Evolutionary conservation across 2,113 vertebrate species (phyloP).

Genomic region (Charadrius vociferus): DNA sequence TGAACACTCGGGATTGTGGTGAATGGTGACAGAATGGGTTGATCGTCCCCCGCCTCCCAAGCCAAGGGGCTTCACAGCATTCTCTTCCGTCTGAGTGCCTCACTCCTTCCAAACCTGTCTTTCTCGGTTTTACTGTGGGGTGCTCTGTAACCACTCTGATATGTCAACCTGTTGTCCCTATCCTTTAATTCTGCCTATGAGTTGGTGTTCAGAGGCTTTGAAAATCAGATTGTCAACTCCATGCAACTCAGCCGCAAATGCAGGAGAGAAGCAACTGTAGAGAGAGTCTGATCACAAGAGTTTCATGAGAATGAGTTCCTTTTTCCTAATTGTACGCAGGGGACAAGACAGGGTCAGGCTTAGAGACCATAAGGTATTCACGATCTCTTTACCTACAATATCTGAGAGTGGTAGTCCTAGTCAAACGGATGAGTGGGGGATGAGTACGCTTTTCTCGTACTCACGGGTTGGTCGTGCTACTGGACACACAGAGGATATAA

Average conservation of each 20-base stretch:
- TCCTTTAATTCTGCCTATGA: not conserved
- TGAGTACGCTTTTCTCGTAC: not conserved
- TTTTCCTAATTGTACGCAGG: not conserved
- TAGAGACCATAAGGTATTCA: not conserved
- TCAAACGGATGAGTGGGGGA: not conserved
- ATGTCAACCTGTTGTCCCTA: not conserved
- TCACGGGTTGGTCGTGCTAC: not conserved
- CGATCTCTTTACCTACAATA: not conserved
- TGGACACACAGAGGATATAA: not conserved
- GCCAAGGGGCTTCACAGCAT: not conserved
- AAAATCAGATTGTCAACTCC: not conserved
- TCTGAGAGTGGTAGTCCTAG: not conserved
- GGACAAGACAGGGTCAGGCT: not conserved
- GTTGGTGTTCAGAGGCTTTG: not conserved
- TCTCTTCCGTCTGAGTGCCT: not conserved
- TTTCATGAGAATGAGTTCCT: not conserved
- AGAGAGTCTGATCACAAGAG: not conserved
- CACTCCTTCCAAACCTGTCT: not conserved
- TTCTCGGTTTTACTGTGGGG: not conserved
- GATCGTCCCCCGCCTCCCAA: not conserved
- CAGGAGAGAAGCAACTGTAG: not conserved
- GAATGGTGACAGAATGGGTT: not conserved
- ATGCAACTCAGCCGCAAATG: not conserved
- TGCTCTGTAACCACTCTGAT: not conserved
- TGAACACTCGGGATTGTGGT: fast-evolving